These are phyloP conservation scores for Drosophila murphyi DNA, from an alignment of 1,140 invertebrate genomes.

Conservation along the genomic window DNA sequence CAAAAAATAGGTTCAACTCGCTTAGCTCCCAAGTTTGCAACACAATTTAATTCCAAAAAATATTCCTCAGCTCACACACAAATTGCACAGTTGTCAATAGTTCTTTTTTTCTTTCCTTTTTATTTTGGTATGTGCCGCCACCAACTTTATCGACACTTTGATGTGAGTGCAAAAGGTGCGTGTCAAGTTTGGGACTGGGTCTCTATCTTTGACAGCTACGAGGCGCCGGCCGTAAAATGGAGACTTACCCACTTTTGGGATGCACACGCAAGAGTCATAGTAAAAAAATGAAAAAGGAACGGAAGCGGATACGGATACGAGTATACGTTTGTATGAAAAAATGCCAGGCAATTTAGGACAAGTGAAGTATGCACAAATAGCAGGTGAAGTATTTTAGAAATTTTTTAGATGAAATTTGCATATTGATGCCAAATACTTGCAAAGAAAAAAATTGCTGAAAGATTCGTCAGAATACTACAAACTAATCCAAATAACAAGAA, in stretches of 20 bases:
- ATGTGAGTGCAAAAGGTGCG: conserved; percentile 46
- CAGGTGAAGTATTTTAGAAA: conserved; percentile 32
- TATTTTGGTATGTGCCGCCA: conserved; percentile 15
- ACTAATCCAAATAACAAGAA: no score
- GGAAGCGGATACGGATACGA: conserved; percentile 4
- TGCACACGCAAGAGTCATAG: conserved; percentile 1
- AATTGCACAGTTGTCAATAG: conserved; percentile 43
- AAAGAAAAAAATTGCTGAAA: background rate
- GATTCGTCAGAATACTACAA: conserved; percentile 4
- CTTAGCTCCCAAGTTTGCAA: conserved; percentile 29
- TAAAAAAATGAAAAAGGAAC: conserved; percentile 13
- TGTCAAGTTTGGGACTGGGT: conserved; percentile 18
- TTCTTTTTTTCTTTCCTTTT: conserved; percentile 5
- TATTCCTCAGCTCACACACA: conserved; percentile 2
- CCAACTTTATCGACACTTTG: conserved; percentile 43
- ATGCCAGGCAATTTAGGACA: conserved; percentile 30
- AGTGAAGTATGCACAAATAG: conserved; percentile 33
- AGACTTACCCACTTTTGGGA: conserved; percentile 15
- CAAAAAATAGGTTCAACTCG: conserved; percentile 16
- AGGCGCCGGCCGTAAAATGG: conserved; percentile 27
- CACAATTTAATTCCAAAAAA: conserved; percentile 36
- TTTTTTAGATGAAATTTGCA: conserved; percentile 38
- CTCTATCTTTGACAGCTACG: conserved; percentile 17
- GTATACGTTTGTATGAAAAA: conserved; percentile 11
- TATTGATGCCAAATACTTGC: conserved; percentile 29